Evolutionary conservation across 2,797 vertebrate genomes (phyloP), one percentile per base, ranked within the genome.

Genomic region (Sebastes trivittatus): DNA sequence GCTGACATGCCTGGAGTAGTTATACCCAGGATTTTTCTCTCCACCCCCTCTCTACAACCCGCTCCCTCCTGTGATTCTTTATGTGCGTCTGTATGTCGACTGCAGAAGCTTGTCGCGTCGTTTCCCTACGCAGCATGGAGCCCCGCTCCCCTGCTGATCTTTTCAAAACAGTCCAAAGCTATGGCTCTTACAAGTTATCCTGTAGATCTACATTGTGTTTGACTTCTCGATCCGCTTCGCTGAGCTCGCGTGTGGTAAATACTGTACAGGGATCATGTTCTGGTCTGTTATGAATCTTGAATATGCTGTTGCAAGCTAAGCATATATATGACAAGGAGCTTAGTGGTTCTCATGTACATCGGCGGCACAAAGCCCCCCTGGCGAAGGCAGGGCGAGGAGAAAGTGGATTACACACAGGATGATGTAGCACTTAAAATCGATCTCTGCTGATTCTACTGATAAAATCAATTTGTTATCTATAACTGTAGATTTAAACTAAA

Each of bases 351-450:
- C 64, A n/a, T 79, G 65, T 74, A 67, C 71, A 71, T 90, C 14
- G 63, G 52, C 73, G 32, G 75, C 75, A 93, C 80, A 94, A 92
- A 94, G 93, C 78, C 92, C 92, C 81, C 88, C 82, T 77, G 79
- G 87, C 81, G 81, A 83, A 58, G 64, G 79, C 72, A 69, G 60
- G 74, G 71, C 67, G 14, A 70, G 78, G 70, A 81, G 60, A 91
- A 88, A 93, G 91, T 88, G 88, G 87, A 93, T 94, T 93, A 95
- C 80, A 72, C 32, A 23, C 11, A 29, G 61, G 34, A 63, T 61
- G 66, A 69, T 71, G 77, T 18, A 64, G 71, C 20, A 75, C 5
- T 30, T 61, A 56, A 22, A 42, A 42, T 46, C 42, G 42, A 46
- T 46, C 42, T 32, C 32, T n/a, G 20, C 49, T 20, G 20, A 22